These are phyloP conservation scores for Melitaea athalia DNA, from an alignment of 2,888 invertebrate genomes.

Conservation along the genomic window DNA sequence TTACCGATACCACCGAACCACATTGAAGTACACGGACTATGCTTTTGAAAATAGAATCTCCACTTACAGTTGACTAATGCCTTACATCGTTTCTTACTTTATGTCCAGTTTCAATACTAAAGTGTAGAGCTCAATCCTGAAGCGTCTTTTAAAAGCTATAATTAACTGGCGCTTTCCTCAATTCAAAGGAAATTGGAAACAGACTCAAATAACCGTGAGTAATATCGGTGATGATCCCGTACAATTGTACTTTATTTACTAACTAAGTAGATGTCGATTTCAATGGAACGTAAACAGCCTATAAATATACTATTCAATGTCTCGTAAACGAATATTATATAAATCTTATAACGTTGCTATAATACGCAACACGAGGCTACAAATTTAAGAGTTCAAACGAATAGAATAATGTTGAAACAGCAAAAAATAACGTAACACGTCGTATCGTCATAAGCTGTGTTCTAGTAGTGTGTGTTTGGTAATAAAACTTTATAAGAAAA, in stretches of 20 bases:
- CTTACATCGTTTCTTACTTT: neutral
- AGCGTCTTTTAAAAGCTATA: slow-evolving; percentile 5
- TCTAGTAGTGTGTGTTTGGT: no score
- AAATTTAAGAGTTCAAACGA: neutral
- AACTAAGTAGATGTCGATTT: neutral
- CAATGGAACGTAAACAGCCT: neutral
- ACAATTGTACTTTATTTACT: slow-evolving; percentile 5
- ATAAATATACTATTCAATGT: neutral
- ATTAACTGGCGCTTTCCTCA: neutral
- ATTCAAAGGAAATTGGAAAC: slow-evolving; percentile 28
- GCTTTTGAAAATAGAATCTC: neutral
- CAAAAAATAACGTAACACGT: no score
- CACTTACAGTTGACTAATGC: slow-evolving; percentile 2
- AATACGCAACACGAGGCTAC: neutral
- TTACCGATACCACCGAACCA: neutral
- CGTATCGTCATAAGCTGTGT: no score
- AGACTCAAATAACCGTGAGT: slow-evolving; percentile 9
- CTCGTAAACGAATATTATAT: neutral
- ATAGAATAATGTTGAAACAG: no score
- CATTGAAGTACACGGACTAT: neutral
- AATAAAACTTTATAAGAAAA: no score
- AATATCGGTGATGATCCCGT: slow-evolving; percentile 5
- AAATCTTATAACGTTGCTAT: neutral
- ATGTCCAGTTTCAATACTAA: slow-evolving; percentile 1
- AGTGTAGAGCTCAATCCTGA: neutral